These are phyloP conservation scores for Marisa cornuarietis DNA, from an alignment of 1,140 invertebrate species.

Conservation along the genomic window DNA sequence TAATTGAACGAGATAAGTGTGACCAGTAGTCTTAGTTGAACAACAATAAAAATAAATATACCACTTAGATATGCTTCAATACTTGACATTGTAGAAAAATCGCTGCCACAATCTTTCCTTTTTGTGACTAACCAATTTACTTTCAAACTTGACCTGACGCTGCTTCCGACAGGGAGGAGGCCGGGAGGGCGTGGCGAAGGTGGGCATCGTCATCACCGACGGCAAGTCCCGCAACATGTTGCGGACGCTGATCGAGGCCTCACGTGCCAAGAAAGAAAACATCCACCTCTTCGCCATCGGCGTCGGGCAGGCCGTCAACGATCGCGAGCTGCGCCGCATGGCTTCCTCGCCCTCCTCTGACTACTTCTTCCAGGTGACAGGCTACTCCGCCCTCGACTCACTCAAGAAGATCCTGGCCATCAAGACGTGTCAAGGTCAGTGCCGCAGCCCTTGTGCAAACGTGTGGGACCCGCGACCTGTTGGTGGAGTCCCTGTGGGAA, in stretches of 20 bases:
- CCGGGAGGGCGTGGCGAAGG: constrained; percentile 34
- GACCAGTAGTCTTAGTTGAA: no score
- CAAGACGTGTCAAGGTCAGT: constrained; percentile 47
- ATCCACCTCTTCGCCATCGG: constrained; percentile 54
- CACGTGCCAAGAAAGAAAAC: constrained; percentile 33
- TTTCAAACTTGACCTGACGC: no score
- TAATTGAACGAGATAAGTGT: no score
- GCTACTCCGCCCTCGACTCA: constrained; percentile 41
- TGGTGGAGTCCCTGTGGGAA: no score
- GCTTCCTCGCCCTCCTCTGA: constrained; percentile 36
- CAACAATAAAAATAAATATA: no score
- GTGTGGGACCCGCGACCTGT: no score
- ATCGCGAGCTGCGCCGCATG: constrained; percentile 42
- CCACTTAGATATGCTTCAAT: no score
- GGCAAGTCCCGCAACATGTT: constrained; percentile 47
- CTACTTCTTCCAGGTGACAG: constrained; percentile 44
- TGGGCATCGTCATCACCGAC: constrained; percentile 57
- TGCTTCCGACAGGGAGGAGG: constrained; percentile 30
- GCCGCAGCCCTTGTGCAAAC: neutral
- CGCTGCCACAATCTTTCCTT: no score
- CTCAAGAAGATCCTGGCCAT: constrained; percentile 46
- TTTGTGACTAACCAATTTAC: no score
- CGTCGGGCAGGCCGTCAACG: constrained; percentile 42
- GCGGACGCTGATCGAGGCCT: constrained; percentile 43
- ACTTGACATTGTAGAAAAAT: no score